Conservation (phyloP, 30 jellyfish, hydroid and myxozoan genomes). For the Aurelia sp. region DNA sequence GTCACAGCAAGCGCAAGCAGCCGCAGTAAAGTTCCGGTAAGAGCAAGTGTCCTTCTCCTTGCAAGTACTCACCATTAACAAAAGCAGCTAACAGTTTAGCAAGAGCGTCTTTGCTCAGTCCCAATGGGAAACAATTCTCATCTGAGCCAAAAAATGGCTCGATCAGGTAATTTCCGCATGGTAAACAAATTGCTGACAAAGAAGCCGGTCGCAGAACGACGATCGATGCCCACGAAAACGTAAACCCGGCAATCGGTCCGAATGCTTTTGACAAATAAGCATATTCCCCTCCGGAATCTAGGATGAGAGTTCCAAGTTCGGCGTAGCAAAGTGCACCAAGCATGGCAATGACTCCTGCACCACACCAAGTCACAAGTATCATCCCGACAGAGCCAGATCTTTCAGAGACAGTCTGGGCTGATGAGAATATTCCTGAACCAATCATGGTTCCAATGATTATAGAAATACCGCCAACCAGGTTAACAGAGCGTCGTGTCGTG, state of each 20-base stretch:
- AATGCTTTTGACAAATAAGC: slow-evolving; percentile 69
- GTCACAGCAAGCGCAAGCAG: no score
- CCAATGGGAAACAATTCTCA: neutral
- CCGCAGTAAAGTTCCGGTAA: no score
- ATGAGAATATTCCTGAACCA: slow-evolving; percentile 87
- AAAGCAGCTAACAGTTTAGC: slow-evolving; percentile 75
- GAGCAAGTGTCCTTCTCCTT: no score
- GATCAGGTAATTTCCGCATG: slow-evolving; percentile 77
- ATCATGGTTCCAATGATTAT: slow-evolving; percentile 83
- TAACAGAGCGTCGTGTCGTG: slow-evolving; percentile 31
- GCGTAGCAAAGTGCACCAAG: slow-evolving; percentile 66
- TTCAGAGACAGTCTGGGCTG: slow-evolving; percentile 56
- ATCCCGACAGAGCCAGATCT: slow-evolving; percentile 72
- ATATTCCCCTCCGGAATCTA: slow-evolving; percentile 85
- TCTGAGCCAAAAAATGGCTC: slow-evolving; percentile 77
- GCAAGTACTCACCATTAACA: slow-evolving; percentile 66
- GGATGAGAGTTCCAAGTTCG: slow-evolving; percentile 77
- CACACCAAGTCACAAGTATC: slow-evolving; percentile 63
- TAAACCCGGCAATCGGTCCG: slow-evolving; percentile 84
- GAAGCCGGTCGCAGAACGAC: slow-evolving; percentile 76
- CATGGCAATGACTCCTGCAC: slow-evolving; percentile 64
- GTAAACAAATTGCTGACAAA: slow-evolving; percentile 83
- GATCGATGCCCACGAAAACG: slow-evolving; percentile 71
- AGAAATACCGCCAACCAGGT: slow-evolving; percentile 72
- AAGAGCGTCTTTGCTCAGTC: slow-evolving; percentile 12